Percentiles rank a stretch among this genome's conserved stretches.
phyloP scores from a whole-genome alignment of 2,797 vertebrate genomes.

The Etheostoma nigrum region DNA sequence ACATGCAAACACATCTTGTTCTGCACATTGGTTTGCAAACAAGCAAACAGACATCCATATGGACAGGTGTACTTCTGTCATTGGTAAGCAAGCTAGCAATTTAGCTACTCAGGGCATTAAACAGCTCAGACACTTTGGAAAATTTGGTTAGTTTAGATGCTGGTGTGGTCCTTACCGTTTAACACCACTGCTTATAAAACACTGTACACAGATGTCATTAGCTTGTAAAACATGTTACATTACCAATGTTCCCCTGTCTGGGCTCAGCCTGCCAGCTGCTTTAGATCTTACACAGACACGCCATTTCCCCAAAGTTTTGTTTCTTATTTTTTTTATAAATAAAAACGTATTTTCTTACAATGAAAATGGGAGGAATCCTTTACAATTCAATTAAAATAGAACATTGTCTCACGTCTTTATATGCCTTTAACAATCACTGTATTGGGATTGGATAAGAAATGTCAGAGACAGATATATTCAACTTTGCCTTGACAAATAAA shows the following conservation, averaged over 20 bases:
- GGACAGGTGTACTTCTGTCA: too few species aligned
- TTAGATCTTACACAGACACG: neutral
- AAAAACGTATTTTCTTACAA: neutral
- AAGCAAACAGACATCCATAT: neutral
- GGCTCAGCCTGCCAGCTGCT: conserved; percentile 11
- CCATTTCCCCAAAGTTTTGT: neutral
- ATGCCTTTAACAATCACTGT: neutral
- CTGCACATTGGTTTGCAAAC: neutral
- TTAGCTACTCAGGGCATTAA: neutral
- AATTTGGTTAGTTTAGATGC: neutral
- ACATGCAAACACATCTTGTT: too few species aligned
- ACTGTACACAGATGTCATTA: neutral
- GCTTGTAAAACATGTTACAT: conserved; percentile 1
- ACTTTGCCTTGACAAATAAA: neutral
- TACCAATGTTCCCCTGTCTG: neutral
- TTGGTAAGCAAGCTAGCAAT: neutral
- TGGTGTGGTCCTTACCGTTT: neutral
- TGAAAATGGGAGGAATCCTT: too few species aligned
- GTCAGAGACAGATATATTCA: neutral
- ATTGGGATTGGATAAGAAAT: neutral
- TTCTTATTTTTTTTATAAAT: neutral
- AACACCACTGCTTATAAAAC: neutral
- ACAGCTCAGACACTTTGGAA: neutral
- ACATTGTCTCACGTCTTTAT: neutral
- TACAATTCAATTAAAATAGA: too few species aligned